Evolutionary conservation across 1,140 invertebrate species (phyloP).

Genomic region (Whitmania pigra): DNA sequence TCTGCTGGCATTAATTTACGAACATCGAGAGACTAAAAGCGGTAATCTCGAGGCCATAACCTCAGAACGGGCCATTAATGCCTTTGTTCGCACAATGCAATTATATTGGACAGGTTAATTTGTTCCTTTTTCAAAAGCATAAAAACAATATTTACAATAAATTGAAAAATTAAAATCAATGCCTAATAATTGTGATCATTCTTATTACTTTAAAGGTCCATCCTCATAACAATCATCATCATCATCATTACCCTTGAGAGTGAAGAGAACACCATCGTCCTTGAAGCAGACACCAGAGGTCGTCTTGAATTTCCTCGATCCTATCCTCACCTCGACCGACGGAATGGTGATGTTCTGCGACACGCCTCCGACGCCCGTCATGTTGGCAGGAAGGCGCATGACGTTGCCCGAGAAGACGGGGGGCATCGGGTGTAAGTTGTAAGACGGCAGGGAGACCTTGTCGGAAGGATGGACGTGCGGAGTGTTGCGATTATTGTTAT

Average conservation of each 20-base stretch:
- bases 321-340: constrained; percentile 24
- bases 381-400: constrained; percentile 2
- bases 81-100: too few species aligned
- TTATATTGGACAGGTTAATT: too few species aligned
- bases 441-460: constrained; percentile 9
- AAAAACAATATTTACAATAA: too few species aligned
- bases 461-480: not conserved
- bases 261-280: constrained; percentile 25
- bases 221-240: too few species aligned
- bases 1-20: too few species aligned
- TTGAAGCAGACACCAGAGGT: constrained; percentile 22
- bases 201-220: too few species aligned
- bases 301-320: constrained; percentile 20
- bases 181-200: too few species aligned
- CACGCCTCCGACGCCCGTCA: not conserved
- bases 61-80: too few species aligned
- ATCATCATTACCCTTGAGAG: constrained; percentile 20
- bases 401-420: not conserved
- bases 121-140: too few species aligned
- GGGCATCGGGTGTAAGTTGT: constrained; percentile 14
- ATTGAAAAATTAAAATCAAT: too few species aligned
- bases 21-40: too few species aligned
- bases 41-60: too few species aligned
- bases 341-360: constrained; percentile 7
- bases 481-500: not conserved